Percentiles rank a stretch among this genome's conserved stretches.
phyloP scores from a whole-genome alignment of 2,113 vertebrate species.

The Ammodramus savannarum region DNA sequence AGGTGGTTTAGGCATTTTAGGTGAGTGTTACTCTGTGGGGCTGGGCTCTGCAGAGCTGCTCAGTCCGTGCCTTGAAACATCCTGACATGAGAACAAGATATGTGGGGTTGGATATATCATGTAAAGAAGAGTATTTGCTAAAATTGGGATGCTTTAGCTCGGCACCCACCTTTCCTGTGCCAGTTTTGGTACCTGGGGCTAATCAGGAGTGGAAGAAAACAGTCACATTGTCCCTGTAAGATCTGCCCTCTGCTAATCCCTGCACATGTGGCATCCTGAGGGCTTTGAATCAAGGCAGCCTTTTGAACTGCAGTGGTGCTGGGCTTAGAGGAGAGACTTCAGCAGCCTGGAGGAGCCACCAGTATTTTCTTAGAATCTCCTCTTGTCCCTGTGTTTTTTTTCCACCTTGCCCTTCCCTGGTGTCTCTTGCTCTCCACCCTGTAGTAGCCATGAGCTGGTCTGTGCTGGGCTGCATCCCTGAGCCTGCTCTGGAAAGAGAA shows the following conservation, averaged over 20 bases:
- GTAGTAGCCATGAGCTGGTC: accelerated
- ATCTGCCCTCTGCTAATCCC: not conserved
- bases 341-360: not conserved
- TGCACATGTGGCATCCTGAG: accelerated
- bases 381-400: not conserved
- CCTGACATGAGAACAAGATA: not conserved
- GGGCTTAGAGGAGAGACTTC: not conserved
- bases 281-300: not conserved
- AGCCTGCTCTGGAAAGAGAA: not conserved
- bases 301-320: not conserved
- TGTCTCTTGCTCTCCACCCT: not conserved
- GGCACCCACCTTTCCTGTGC: not conserved
- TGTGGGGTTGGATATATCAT: not conserved
- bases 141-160: not conserved
- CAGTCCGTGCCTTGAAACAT: not conserved
- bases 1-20: not conserved
- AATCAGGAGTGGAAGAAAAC: not conserved
- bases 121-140: not conserved
- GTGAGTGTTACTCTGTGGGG: not conserved
- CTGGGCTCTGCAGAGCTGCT: not conserved
- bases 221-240: accelerated
- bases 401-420: not conserved
- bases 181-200: not conserved
- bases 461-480: not conserved
- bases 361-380: not conserved